phyloP scores from a whole-genome alignment of 2,888 invertebrate species.

The Phasia obesa region DNA sequence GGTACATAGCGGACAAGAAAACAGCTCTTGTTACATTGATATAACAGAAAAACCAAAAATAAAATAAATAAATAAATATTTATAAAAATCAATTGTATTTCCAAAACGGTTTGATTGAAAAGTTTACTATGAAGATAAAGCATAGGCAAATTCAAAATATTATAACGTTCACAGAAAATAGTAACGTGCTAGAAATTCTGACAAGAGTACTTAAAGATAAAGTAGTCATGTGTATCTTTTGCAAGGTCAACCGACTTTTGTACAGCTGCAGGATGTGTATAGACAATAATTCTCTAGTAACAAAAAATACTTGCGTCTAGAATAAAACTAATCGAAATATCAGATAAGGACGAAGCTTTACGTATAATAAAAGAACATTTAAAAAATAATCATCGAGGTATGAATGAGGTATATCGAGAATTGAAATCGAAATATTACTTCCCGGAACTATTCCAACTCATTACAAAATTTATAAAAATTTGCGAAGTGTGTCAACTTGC shows the following conservation, averaged over 20 bases:
- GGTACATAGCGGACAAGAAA: neutral
- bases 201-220: constrained; percentile 6
- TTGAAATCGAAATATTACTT: constrained; percentile 12
- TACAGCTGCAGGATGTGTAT: neutral
- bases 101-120: neutral
- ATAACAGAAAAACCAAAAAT: constrained; percentile 5
- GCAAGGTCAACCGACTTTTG: constrained; percentile 6
- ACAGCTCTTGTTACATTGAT: constrained; percentile 4
- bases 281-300: neutral
- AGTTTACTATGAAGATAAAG: neutral
- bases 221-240: constrained; percentile 8
- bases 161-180: neutral
- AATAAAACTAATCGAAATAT: neutral
- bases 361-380: constrained; percentile 21
- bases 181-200: neutral
- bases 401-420: constrained; percentile 4
- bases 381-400: constrained; percentile 28
- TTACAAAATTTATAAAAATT: constrained; percentile 17
- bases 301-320: neutral
- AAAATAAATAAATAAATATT: too few relatives aligned
- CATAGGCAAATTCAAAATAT: neutral
- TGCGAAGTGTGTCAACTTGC: neutral
- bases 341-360: constrained; percentile 7
- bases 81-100: constrained; percentile 17
- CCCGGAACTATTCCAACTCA: neutral